These are phyloP conservation scores for Sipha maydis DNA, from an alignment of 2,888 invertebrate genomes.

Conservation along the genomic window DNA sequence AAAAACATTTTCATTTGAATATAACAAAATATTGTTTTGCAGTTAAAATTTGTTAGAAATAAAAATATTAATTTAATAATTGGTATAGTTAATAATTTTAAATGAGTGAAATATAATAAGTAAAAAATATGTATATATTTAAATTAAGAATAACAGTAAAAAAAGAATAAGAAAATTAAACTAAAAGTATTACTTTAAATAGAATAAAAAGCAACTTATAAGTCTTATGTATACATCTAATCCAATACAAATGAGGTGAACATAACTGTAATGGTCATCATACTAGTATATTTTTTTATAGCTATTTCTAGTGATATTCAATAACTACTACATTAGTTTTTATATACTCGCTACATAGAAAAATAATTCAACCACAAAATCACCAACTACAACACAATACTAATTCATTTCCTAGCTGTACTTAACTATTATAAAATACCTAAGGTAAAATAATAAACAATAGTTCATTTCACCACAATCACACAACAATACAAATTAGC, in stretches of 20 bases:
- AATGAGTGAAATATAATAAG: neutral
- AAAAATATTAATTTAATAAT: neutral
- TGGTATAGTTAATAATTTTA: neutral
- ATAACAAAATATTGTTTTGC: too few species aligned
- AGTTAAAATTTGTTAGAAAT: neutral
- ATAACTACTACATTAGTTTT: slow-evolving; percentile 35
- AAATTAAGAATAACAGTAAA: neutral
- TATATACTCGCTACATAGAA: neutral
- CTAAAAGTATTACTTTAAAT: neutral
- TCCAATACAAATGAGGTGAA: slow-evolving; percentile 58
- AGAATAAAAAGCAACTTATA: neutral
- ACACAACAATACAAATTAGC: neutral
- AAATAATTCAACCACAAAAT: slow-evolving; percentile 48
- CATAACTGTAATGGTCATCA: slow-evolving; percentile 52
- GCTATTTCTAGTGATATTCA: slow-evolving; percentile 42
- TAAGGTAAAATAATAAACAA: slow-evolving; percentile 23
- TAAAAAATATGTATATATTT: neutral
- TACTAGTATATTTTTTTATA: slow-evolving; percentile 19
- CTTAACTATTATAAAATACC: neutral
- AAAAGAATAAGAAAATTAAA: neutral
- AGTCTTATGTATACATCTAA: slow-evolving; percentile 27
- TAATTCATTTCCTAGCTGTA: slow-evolving; percentile 6
- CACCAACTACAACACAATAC: slow-evolving; percentile 31
- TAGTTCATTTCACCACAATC: neutral
- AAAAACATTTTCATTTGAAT: too few species aligned